Conservation (phyloP, 2,113 vertebrate genomes). For the Albula glossodonta region DNA sequence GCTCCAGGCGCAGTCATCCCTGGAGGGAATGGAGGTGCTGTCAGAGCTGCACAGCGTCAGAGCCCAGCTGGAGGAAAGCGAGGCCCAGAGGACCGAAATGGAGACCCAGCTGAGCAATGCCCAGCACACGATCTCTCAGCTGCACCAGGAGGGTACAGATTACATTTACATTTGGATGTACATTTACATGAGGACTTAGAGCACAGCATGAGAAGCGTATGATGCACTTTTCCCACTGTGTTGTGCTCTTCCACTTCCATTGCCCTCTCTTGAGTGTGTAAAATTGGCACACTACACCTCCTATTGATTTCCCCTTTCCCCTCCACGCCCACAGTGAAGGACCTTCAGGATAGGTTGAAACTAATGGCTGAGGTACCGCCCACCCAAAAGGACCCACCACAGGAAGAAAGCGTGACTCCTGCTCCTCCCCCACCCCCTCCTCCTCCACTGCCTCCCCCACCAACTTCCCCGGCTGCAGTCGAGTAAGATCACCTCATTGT, state of each 20-base stretch:
- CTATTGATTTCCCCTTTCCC: background rate
- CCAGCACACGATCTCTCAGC: constrained; percentile 20
- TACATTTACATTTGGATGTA: background rate
- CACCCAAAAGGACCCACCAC: background rate
- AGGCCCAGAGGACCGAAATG: constrained; percentile 51
- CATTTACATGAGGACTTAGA: background rate
- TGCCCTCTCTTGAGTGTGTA: background rate
- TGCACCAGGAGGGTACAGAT: constrained; percentile 67
- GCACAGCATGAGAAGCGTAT: background rate
- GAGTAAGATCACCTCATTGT: constrained; percentile 30
- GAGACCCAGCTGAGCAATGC: constrained; percentile 51
- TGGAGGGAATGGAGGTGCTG: constrained; percentile 19
- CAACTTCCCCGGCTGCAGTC: background rate
- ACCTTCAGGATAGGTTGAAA: constrained; percentile 42
- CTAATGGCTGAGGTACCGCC: background rate
- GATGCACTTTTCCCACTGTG: background rate
- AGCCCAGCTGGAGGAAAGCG: constrained; percentile 46
- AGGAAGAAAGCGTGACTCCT: background rate
- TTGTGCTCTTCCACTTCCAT: background rate
- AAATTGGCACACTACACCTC: background rate
- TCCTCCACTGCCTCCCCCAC: constrained; percentile 41
- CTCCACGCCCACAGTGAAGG: constrained; percentile 46
- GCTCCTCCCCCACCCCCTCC: constrained; percentile 6
- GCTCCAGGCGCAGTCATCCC: constrained; percentile 42
- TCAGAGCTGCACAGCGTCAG: constrained; percentile 61